These are phyloP conservation scores for Hyles lineata DNA, from an alignment of 2,888 invertebrate genomes.

Conservation along the genomic window DNA sequence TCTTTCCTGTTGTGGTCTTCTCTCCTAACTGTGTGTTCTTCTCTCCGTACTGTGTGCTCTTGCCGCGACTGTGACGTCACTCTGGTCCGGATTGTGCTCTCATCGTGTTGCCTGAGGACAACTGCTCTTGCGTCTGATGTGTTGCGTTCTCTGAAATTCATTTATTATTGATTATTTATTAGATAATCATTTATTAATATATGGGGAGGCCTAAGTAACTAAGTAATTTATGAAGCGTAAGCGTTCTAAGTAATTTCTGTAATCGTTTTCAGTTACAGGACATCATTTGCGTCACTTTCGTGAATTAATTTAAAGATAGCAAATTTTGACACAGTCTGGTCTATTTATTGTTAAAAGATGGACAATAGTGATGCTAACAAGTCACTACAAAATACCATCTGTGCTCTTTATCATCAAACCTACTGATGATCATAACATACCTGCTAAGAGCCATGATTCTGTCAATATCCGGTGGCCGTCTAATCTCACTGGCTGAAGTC, in stretches of 20 bases:
- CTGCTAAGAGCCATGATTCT: constrained; percentile 68
- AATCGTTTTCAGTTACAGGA: no score
- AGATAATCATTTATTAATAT: neutral
- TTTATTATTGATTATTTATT: no score
- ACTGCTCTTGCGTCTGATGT: constrained; percentile 77
- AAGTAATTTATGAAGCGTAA: neutral
- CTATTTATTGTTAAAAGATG: no score
- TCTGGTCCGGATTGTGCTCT: constrained; percentile 83
- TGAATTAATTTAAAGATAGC: no score
- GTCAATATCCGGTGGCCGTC: constrained; percentile 74
- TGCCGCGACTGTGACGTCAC: constrained; percentile 51
- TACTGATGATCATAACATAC: constrained; percentile 42
- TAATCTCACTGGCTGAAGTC: constrained; percentile 85
- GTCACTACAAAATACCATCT: no score
- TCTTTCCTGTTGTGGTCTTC: constrained; percentile 50
- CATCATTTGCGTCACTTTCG: no score
- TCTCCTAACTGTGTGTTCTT: constrained; percentile 41
- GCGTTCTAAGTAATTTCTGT: no score
- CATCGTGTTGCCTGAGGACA: constrained; percentile 71
- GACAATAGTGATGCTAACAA: no score
- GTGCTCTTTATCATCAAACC: neutral
- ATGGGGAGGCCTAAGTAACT: neutral
- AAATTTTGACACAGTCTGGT: no score
- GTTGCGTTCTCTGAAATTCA: constrained; percentile 76
- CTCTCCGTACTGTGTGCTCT: constrained; percentile 74